Conservation (phyloP, 2,888 invertebrate species). For the Neuroscelio doddi region DNA sequence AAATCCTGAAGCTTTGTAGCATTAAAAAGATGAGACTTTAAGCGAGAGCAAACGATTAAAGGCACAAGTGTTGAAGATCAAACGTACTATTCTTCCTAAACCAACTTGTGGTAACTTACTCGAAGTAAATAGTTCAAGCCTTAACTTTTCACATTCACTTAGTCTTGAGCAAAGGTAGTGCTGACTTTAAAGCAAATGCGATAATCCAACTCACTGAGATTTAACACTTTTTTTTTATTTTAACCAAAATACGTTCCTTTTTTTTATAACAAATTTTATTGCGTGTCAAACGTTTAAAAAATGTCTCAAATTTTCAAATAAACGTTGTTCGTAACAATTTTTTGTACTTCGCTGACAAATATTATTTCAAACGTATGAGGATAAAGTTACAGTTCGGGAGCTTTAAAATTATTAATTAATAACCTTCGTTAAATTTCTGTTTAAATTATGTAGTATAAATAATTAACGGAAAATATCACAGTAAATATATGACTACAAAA, state of each 20-base stretch:
- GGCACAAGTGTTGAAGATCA: constrained; percentile 32
- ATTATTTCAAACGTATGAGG: no score
- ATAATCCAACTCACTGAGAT: constrained; percentile 25
- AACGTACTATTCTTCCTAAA: constrained; percentile 36
- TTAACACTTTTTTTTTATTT: constrained; percentile 30
- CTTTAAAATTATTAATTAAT: no score
- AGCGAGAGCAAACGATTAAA: not conserved
- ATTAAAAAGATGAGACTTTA: constrained; percentile 17
- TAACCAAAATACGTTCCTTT: not conserved
- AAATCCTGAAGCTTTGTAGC: constrained; percentile 1
- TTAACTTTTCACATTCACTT: constrained; percentile 32
- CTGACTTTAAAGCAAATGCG: constrained; percentile 30
- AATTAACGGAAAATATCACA: no score
- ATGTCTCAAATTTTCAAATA: no score
- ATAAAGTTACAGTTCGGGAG: no score
- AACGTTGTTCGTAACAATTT: no score
- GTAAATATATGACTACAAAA: no score
- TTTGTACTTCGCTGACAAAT: no score
- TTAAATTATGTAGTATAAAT: no score
- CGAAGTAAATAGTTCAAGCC: constrained; percentile 31
- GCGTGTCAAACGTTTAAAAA: no score
- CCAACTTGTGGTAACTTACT: constrained; percentile 32
- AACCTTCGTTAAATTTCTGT: no score
- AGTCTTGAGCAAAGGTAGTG: constrained; percentile 19
- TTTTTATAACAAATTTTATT: no score